A percentile compares a stretch with the other conserved stretches of the same genome.
These are phyloP conservation scores for Tympanoctomys barrerae DNA, from an alignment of 2,797 vertebrate genomes.

Conservation along the genomic window DNA sequence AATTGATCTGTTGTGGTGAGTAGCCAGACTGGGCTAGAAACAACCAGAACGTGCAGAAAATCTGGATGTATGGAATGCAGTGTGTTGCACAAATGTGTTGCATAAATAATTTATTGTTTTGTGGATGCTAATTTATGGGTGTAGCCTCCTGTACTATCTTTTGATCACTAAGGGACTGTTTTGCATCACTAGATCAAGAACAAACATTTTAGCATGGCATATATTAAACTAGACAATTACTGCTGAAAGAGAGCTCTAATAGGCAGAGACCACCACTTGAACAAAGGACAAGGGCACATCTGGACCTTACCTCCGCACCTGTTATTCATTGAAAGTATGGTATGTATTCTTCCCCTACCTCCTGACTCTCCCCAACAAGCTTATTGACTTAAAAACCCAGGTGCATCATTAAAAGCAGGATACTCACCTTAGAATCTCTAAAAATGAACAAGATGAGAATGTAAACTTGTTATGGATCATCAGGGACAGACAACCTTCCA, in stretches of 20 bases:
- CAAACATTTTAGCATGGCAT: slow-evolving; percentile 62
- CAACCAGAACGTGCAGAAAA: slow-evolving; percentile 74
- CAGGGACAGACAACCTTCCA: not conserved
- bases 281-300: not conserved
- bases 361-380: not conserved
- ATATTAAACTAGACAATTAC: slow-evolving; percentile 48
- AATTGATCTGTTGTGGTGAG: not conserved
- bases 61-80: slow-evolving; percentile 74
- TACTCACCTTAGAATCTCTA: not conserved
- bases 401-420: not conserved
- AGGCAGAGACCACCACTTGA: not conserved
- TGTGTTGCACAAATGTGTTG: slow-evolving; percentile 71
- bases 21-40: not conserved
- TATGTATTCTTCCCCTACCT: not conserved
- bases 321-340: not conserved
- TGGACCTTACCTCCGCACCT: not conserved
- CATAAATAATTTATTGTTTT: slow-evolving; percentile 64
- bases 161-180: slow-evolving; percentile 65
- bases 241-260: slow-evolving; percentile 16
- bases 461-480: not conserved
- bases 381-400: not conserved
- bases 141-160: slow-evolving; percentile 63
- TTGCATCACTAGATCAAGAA: slow-evolving; percentile 54
- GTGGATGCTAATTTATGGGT: slow-evolving; percentile 67
- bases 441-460: not conserved